Evolutionary conservation across 92 coral and sea anemone genomes (phyloP), one percentile per base, ranked within the genome.

Genomic region (Montipora capitata): DNA sequence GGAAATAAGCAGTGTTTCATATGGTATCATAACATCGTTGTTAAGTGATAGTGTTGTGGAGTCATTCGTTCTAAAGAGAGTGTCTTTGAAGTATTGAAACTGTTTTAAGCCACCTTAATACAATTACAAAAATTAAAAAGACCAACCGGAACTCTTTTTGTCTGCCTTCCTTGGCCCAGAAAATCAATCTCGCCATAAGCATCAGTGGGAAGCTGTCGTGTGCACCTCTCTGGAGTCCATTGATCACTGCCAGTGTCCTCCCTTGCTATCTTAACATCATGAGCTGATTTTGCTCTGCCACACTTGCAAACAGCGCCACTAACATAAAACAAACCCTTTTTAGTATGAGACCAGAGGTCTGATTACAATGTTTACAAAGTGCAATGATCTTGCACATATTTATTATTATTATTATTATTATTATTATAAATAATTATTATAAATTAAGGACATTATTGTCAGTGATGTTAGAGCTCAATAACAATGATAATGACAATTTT

Each of bases 121-220:
- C 66, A 13, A 10, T 17, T 2, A 15, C 2, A 61, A 14, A 13
- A 15, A 44, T 9, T 5, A 51, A 17, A 43, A 4, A n/a, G 16
- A 96, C 99, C 79, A n/a, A 97, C 99, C 61, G 99, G 98, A 4
- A 97, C 89, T 69, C 98, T 90, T 72, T 94, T 92, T 58, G 89
- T 88, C 74, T 90, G 98, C 68, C 86, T 85, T 35, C 96, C 99
- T 18, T 88, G 87, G 7, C 98, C 98, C 77, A 90, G 86, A 71
- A 97, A 97, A 78, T 96, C 98, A 48, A 97, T 96, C 89, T 97
- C 99, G 56, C 99, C 99, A 86, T 96, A 97, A 9, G 93, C 98
- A 57, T 97, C 89, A 14, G 99, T 97, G 13, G 96, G 97, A 6
- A 89, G 80, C 79, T 91, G 89, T 66, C 89, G 87, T 7, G 99